Evolutionary conservation across 2,113 vertebrate species (phyloP).

Genomic region (Clarias magur): DNA sequence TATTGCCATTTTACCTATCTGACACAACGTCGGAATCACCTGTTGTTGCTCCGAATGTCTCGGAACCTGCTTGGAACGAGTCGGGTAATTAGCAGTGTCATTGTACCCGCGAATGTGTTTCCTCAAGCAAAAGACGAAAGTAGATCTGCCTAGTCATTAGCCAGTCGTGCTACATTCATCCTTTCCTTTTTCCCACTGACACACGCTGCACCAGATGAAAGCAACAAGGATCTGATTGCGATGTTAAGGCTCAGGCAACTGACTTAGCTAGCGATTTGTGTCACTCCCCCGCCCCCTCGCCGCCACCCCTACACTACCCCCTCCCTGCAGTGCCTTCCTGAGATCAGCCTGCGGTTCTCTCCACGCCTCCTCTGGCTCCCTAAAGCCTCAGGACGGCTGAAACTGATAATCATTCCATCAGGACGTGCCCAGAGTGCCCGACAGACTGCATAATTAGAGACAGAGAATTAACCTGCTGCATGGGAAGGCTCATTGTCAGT

Average conservation of each 20-base stretch:
- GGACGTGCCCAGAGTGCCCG: slow-evolving; percentile 16
- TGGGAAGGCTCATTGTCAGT: not conserved
- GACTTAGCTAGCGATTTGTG: slow-evolving; percentile 41
- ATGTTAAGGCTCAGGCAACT: slow-evolving; percentile 4
- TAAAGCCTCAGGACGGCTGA: not conserved
- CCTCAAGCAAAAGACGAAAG: not conserved
- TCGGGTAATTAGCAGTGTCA: slow-evolving; percentile 10
- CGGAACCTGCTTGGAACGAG: not conserved
- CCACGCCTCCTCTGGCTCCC: not conserved
- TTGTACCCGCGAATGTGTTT: not conserved
- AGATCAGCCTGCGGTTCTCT: slow-evolving; percentile 14
- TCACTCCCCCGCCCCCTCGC: not conserved
- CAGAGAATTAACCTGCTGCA: slow-evolving; percentile 32
- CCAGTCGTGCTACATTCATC: not conserved
- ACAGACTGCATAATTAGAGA: slow-evolving; percentile 13
- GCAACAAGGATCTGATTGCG: slow-evolving; percentile 22
- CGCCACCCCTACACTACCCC: not conserved
- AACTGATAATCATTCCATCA: slow-evolving; percentile 46
- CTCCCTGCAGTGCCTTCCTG: not conserved
- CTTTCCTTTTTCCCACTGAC: not conserved
- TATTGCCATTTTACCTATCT: not conserved
- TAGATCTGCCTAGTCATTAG: slow-evolving; percentile 22
- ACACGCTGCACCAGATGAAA: slow-evolving; percentile 7
- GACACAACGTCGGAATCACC: not conserved
- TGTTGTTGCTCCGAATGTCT: too few species aligned